A percentile compares a stretch with the other conserved stretches of the same genome.
These are phyloP conservation scores for Eretmochelys imbricata DNA, from an alignment of 2,113 vertebrate genomes.

Conservation along the genomic window DNA sequence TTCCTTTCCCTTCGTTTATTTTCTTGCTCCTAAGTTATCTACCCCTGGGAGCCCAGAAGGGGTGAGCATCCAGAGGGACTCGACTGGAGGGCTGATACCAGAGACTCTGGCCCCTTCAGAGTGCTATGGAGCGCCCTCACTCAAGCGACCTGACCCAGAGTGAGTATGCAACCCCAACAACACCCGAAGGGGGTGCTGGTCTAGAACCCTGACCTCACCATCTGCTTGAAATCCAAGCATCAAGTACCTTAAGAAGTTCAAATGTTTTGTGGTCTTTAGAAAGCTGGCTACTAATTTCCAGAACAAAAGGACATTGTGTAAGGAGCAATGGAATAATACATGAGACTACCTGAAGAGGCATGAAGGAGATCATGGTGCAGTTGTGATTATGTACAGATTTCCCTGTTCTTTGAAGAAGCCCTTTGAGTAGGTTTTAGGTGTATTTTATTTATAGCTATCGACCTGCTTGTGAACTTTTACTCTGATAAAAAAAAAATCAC, in stretches of 20 bases:
- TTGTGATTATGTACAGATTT: neutral
- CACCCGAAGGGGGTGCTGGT: no score
- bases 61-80: no score
- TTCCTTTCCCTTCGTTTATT: no score
- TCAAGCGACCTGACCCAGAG: no score
- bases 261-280: neutral
- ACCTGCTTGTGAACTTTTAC: neutral
- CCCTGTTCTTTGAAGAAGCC: neutral
- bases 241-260: neutral
- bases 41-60: no score
- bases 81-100: no score
- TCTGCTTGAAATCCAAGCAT: neutral
- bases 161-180: no score
- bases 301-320: neutral
- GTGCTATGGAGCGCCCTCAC: no score
- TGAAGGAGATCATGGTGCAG: neutral
- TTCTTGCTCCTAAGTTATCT: no score
- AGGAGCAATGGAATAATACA: accelerated
- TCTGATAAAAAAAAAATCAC: neutral
- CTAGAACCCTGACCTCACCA: no score
- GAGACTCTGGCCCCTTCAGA: no score
- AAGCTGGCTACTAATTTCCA: neutral
- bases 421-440: neutral
- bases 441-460: neutral
- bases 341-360: neutral